These are phyloP conservation scores for Dyspetes luteomarginatus DNA, from an alignment of 2,888 invertebrate genomes.

Conservation along the genomic window DNA sequence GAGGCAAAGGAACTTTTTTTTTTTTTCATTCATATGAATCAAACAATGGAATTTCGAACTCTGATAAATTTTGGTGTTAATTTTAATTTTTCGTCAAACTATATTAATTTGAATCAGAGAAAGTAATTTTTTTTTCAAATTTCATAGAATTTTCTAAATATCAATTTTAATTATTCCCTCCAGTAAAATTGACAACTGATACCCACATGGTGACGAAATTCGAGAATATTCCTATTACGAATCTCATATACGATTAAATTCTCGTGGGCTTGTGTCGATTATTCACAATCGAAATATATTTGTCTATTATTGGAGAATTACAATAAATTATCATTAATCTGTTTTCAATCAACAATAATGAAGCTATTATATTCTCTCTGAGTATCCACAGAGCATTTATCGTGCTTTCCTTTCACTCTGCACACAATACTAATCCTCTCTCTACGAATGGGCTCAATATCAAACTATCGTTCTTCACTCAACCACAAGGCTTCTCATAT, in stretches of 20 bases:
- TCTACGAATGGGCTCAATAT: neutral
- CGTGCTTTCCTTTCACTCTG: conserved; percentile 14
- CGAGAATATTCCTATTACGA: neutral
- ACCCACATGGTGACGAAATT: neutral
- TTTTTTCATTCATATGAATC: too few species aligned
- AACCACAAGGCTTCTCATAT: neutral
- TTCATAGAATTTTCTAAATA: neutral
- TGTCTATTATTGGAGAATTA: neutral
- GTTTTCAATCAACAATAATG: conserved; percentile 17
- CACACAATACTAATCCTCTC: too few species aligned
- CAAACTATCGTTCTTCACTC: neutral
- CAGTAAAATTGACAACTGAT: neutral
- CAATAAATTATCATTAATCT: neutral
- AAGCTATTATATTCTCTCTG: neutral
- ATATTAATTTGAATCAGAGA: too few species aligned
- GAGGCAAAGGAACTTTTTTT: neutral
- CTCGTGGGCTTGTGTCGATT: neutral
- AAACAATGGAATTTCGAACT: too few species aligned
- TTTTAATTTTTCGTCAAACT: too few species aligned
- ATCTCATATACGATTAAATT: neutral
- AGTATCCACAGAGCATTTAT: neutral
- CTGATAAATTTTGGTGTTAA: too few species aligned
- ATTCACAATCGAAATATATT: neutral
- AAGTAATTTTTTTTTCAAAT: neutral
- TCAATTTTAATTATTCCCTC: neutral